Conservation (phyloP, 2,888 invertebrate genomes). For the Cylindroiulus punctatus region DNA sequence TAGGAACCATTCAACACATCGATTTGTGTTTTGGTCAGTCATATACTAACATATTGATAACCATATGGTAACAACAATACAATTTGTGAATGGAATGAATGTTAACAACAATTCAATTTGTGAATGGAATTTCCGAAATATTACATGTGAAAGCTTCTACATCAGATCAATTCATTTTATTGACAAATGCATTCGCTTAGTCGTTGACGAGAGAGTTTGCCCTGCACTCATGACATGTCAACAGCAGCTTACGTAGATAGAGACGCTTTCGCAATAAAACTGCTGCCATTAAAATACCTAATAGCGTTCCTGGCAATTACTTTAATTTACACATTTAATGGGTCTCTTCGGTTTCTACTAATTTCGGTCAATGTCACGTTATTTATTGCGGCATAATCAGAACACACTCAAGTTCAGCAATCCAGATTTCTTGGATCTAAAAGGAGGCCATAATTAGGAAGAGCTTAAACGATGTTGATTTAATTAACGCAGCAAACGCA, state of each 20-base stretch:
- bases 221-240: neutral
- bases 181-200: no score
- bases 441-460: slow-evolving; percentile 39
- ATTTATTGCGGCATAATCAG: neutral
- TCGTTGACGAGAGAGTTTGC: no score
- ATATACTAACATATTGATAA: no score
- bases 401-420: neutral
- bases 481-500: slow-evolving; percentile 30
- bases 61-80: no score
- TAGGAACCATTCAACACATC: no score
- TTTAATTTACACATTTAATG: neutral
- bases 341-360: neutral
- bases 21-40: no score
- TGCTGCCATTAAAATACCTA: neutral
- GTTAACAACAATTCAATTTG: no score
- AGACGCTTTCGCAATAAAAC: neutral
- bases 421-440: slow-evolving; percentile 12
- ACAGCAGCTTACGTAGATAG: neutral
- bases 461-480: slow-evolving; percentile 47
- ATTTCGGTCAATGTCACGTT: neutral
- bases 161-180: no score
- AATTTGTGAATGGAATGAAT: no score
- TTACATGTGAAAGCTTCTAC: no score
- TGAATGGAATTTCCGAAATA: no score
- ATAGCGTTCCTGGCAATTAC: neutral